Evolutionary conservation across 1,140 invertebrate species (phyloP).

Genomic region (Drosophila tsacasi): DNA sequence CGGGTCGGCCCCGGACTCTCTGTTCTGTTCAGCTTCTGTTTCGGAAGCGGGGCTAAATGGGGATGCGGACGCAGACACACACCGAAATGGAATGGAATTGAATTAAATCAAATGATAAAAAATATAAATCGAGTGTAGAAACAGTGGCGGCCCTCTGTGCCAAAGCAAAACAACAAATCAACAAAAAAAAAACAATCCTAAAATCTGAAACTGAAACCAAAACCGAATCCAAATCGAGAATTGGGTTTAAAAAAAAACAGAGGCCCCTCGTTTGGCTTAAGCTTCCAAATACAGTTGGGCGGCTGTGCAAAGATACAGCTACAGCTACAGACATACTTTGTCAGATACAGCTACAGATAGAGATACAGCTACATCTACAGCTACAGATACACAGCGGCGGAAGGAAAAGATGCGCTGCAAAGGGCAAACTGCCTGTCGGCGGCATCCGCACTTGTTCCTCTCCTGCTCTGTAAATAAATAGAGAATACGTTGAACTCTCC

Average conservation of each 20-base stretch:
- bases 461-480: constrained; percentile 62
- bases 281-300: constrained; percentile 26
- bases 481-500: constrained; percentile 66
- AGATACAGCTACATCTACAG: constrained; percentile 23
- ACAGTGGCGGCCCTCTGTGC: constrained; percentile 78
- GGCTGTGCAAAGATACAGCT: constrained; percentile 12
- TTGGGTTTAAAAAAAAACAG: constrained; percentile 4
- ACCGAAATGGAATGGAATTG: constrained; percentile 79
- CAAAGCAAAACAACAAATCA: not conserved
- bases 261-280: constrained; percentile 10
- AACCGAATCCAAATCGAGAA: not conserved
- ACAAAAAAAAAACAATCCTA: not conserved
- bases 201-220: constrained; percentile 26
- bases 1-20: constrained; percentile 5
- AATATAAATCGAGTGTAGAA: constrained; percentile 83
- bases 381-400: constrained; percentile 13
- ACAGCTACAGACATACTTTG: constrained; percentile 15
- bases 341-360: constrained; percentile 14
- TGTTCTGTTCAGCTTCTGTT: constrained; percentile 14
- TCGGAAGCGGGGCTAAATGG: constrained; percentile 61
- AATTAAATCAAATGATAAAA: constrained; percentile 84
- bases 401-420: constrained; percentile 25
- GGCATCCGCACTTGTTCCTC: constrained; percentile 58
- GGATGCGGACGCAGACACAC: constrained; percentile 54
- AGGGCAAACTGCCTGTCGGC: constrained; percentile 9